A percentile compares a stretch with the other conserved stretches of the same genome.
Evolutionary conservation across 2,888 invertebrate species (phyloP).

Genomic region (Amblyjoppa fuscipennis): DNA sequence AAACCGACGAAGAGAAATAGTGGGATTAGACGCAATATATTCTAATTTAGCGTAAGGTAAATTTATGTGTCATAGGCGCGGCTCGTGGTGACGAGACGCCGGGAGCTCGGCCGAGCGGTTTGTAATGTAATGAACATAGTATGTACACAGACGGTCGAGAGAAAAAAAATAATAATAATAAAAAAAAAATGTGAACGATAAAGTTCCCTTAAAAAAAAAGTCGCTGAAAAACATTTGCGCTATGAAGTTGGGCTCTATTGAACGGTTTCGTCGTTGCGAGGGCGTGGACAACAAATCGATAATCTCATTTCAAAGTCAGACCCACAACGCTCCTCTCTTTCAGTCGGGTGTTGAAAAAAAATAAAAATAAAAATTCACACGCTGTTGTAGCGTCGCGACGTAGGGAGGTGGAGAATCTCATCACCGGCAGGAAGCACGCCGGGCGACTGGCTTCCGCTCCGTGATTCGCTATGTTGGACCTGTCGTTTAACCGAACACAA

Average conservation of each 20-base stretch:
- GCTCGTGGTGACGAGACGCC: neutral
- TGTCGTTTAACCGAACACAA: constrained; percentile 28
- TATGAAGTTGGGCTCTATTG: too few relatives aligned
- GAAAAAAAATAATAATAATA: neutral
- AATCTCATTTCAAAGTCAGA: too few relatives aligned
- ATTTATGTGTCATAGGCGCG: constrained; percentile 21
- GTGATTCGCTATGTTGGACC: constrained; percentile 63
- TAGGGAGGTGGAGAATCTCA: constrained; percentile 23
- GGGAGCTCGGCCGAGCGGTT: neutral
- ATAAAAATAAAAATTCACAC: neutral
- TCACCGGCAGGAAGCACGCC: constrained; percentile 66
- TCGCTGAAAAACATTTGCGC: too few relatives aligned
- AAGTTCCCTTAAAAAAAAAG: too few relatives aligned
- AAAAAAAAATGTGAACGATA: neutral
- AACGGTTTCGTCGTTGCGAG: too few relatives aligned
- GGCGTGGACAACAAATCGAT: too few relatives aligned
- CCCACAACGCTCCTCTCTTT: too few relatives aligned
- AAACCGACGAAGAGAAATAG: neutral
- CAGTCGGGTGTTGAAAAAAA: too few relatives aligned
- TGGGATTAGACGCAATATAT: constrained; percentile 11
- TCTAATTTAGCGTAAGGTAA: constrained; percentile 8
- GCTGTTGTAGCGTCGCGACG: neutral
- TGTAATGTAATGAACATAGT: neutral
- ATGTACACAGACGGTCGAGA: too few relatives aligned
- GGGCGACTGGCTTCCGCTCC: constrained; percentile 65